A percentile compares a stretch with the other conserved stretches of the same genome.
phyloP scores from a whole-genome alignment of 2,888 invertebrate genomes.

The Lasioglossum pauxillum region DNA sequence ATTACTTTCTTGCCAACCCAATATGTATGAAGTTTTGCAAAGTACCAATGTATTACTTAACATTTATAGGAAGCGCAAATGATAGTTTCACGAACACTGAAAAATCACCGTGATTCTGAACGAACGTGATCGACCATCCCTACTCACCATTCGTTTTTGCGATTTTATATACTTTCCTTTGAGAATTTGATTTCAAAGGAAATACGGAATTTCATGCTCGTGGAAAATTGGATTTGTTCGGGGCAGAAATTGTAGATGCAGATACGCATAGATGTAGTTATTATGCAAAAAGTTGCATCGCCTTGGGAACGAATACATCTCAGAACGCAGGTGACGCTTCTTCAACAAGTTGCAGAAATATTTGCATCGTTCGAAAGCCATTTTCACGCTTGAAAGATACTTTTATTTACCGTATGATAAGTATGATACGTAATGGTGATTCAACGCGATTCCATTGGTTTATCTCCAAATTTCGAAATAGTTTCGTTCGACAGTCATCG shows the following conservation, averaged over 20 bases:
- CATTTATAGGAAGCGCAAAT: no score
- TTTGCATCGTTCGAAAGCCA: conserved; percentile 26
- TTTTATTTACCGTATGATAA: conserved; percentile 31
- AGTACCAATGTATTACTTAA: no score
- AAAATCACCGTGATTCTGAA: no score
- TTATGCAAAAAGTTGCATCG: not conserved
- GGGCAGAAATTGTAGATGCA: conserved; percentile 1
- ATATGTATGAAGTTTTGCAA: no score
- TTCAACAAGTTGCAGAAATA: conserved; percentile 26
- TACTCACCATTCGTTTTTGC: not conserved
- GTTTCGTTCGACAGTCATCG: not conserved
- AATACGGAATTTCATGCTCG: conserved; percentile 14
- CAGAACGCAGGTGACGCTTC: not conserved
- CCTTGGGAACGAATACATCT: not conserved
- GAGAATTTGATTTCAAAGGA: not conserved
- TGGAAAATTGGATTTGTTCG: conserved; percentile 37
- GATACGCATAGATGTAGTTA: not conserved
- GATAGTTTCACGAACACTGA: no score
- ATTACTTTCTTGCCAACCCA: no score
- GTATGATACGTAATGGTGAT: not conserved
- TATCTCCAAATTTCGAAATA: conserved; percentile 1
- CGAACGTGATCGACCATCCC: no score
- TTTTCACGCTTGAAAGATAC: conserved; percentile 14
- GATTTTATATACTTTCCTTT: not conserved
- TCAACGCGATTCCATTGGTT: not conserved